These are phyloP conservation scores for Heteromyza rotundicornis DNA, from an alignment of 2,888 invertebrate genomes.

Conservation along the genomic window DNA sequence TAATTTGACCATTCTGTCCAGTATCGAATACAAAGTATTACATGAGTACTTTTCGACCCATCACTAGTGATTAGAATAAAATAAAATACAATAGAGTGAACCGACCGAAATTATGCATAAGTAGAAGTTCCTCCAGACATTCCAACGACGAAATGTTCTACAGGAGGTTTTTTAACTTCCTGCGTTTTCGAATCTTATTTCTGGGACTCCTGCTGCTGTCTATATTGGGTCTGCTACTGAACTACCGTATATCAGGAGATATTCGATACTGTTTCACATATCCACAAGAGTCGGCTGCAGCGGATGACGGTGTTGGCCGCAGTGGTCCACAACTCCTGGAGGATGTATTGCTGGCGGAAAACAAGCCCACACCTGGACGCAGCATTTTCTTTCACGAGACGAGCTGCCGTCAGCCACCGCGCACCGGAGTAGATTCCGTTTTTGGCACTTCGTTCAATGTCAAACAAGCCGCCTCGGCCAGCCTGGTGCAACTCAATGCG, in stretches of 20 bases:
- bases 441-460: slow-evolving; percentile 2
- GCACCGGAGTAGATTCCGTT: slow-evolving; percentile 7
- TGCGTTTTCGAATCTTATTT: slow-evolving; percentile 47
- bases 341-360: slow-evolving; percentile 46
- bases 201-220: slow-evolving; percentile 37
- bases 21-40: too few relatives aligned
- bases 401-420: slow-evolving; percentile 42
- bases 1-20: too few relatives aligned
- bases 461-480: slow-evolving; percentile 8
- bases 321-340: slow-evolving; percentile 35
- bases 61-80: too few relatives aligned
- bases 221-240: slow-evolving; percentile 28
- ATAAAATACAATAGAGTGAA: too few relatives aligned
- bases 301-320: not conserved
- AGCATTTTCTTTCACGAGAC: slow-evolving; percentile 63
- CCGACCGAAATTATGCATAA: too few relatives aligned
- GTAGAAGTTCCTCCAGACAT: too few relatives aligned
- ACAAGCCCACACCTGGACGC: slow-evolving; percentile 47
- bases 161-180: too few relatives aligned
- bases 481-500: slow-evolving; percentile 44
- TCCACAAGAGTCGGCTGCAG: not conserved
- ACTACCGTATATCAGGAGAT: too few relatives aligned
- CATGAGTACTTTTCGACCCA: too few relatives aligned
- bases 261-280: slow-evolving; percentile 48
- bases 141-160: too few relatives aligned